Percentiles rank a stretch among this genome's conserved stretches.
Evolutionary conservation across 1,140 invertebrate species (phyloP).

Genomic region (Drosophila carrolli): DNA sequence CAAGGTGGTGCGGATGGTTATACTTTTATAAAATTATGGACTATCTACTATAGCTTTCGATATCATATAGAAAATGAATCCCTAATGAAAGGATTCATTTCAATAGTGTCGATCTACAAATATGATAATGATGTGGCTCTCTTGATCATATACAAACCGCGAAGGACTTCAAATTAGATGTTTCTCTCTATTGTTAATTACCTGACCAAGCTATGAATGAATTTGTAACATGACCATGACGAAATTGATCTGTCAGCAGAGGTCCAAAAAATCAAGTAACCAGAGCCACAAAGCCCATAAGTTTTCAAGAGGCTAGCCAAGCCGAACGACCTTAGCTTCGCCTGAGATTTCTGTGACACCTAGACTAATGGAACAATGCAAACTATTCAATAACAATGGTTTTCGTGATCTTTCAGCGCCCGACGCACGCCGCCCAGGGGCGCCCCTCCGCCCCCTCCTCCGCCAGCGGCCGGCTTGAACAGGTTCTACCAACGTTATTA

Average conservation of each 20-base stretch:
- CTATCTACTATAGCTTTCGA: no score
- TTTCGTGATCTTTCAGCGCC: conserved; percentile 51
- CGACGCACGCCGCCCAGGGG: conserved; percentile 78
- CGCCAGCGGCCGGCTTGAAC: conserved; percentile 73
- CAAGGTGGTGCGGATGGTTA: no score
- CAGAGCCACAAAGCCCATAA: neutral
- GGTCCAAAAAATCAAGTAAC: neutral
- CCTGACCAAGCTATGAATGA: conserved; percentile 1
- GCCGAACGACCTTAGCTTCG: neutral
- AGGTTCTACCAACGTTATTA: conserved; percentile 84
- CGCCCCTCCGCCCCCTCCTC: conserved; percentile 77
- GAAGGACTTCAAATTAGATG: no score
- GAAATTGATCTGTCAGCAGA: conserved; percentile 2
- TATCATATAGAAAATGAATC: no score
- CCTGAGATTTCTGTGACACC: conserved; percentile 18
- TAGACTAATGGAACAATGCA: conserved; percentile 1
- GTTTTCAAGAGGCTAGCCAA: neutral
- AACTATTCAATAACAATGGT: conserved; percentile 7
- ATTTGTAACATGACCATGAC: neutral
- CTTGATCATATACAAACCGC: no score
- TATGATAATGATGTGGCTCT: no score
- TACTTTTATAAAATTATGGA: no score
- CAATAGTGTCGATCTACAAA: no score
- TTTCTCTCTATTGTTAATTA: no score
- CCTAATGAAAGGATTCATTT: no score